Percentiles rank a stretch among this genome's conserved stretches.
Evolutionary conservation across 2,113 vertebrate genomes (phyloP).

Genomic region (Murina feae): DNA sequence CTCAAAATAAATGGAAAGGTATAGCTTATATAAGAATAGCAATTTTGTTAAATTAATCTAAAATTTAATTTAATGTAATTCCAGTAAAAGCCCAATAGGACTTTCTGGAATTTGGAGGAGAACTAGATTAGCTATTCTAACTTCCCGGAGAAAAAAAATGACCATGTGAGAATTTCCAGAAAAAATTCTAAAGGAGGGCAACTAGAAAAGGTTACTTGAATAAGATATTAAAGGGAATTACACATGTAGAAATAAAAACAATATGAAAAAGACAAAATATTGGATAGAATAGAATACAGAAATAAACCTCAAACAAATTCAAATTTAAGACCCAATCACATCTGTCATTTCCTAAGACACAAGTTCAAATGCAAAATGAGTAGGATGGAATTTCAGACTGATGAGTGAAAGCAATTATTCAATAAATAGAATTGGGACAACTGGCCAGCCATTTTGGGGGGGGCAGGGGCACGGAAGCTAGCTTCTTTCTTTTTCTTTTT

Average conservation of each 20-base stretch:
- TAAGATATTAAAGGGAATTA: neutral
- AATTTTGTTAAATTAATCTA: neutral
- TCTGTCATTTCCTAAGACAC: neutral
- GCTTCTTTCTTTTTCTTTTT: neutral
- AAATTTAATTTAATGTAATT: neutral
- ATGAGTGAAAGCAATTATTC: neutral
- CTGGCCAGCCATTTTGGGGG: neutral
- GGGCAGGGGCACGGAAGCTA: neutral
- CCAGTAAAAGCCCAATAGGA: neutral
- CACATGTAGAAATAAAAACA: slow-evolving; percentile 6
- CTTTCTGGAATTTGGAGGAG: neutral
- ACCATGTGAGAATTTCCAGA: neutral
- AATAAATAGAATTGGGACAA: neutral
- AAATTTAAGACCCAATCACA: neutral
- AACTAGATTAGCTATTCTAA: neutral
- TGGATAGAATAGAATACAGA: neutral
- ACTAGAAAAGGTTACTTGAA: neutral
- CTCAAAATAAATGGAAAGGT: slow-evolving; percentile 20
- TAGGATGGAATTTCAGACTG: neutral
- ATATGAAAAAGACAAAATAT: neutral
- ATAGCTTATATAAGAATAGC: neutral
- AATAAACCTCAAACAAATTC: neutral
- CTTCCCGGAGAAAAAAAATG: neutral
- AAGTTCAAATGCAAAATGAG: neutral
- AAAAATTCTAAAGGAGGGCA: slow-evolving; percentile 16